Percentiles rank a stretch among this genome's conserved stretches.
Evolutionary conservation across 2,888 invertebrate species (phyloP).

Genomic region (Galerucella nymphaeae): DNA sequence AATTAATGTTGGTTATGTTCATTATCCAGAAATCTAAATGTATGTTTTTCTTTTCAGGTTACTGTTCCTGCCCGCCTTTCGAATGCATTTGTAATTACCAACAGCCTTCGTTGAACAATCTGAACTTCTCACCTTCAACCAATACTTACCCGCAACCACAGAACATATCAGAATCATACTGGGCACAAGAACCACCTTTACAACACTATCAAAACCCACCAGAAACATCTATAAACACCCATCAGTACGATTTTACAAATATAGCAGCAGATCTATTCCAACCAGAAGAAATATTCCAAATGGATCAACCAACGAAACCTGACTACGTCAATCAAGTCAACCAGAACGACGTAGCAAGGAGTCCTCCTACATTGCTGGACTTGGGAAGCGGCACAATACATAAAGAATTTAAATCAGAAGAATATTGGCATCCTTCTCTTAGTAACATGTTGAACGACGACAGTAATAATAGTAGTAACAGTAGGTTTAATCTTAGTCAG

Average conservation of each 20-base stretch:
- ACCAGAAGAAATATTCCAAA: conserved; percentile 81
- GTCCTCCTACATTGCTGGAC: conserved; percentile 78
- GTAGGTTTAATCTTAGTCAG: conserved; percentile 63
- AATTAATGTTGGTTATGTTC: too few relatives aligned
- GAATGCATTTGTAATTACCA: conserved; percentile 75
- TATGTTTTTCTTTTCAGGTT: conserved; percentile 64
- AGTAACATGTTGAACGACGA: conserved; percentile 66
- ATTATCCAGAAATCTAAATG: background rate
- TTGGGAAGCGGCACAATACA: conserved; percentile 78
- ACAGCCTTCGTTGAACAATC: conserved; percentile 52
- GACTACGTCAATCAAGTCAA: conserved; percentile 69
- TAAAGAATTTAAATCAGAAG: conserved; percentile 70
- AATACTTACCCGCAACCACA: conserved; percentile 54
- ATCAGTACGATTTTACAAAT: conserved; percentile 71
- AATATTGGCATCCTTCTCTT: conserved; percentile 72
- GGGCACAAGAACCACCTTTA: conserved; percentile 64
- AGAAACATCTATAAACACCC: conserved; percentile 56
- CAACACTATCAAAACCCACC: conserved; percentile 60
- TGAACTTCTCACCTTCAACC: conserved; percentile 54
- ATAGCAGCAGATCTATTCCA: conserved; percentile 77
- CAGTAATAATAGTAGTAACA: conserved; percentile 62
- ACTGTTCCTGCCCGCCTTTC: conserved; percentile 80
- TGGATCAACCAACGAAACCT: conserved; percentile 77
- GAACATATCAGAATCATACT: conserved; percentile 57
- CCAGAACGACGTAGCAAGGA: conserved; percentile 66